A percentile compares a stretch with the other conserved stretches of the same genome.
Conservation (phyloP, 2,888 invertebrate species). For the Meliscaeva auricollis region DNA sequence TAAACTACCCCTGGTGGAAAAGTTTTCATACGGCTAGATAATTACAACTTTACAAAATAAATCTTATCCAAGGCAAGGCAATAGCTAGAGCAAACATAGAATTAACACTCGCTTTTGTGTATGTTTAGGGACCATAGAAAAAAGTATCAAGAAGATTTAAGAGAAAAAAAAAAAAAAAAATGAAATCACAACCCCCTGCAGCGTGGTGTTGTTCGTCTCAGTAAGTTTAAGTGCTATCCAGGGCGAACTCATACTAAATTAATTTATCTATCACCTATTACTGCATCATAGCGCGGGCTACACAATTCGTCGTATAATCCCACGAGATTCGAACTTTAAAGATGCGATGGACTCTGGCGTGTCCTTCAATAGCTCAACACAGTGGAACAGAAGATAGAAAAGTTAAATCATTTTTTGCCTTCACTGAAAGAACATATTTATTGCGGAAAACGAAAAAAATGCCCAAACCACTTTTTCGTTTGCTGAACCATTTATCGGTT, state of each 20-base stretch:
- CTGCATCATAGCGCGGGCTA: constrained; percentile 28
- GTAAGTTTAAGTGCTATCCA: constrained; percentile 66
- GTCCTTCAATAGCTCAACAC: not conserved
- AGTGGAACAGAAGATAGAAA: not conserved
- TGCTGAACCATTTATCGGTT: no score
- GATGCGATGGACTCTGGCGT: not conserved
- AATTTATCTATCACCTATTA: constrained; percentile 61
- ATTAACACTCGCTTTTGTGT: constrained; percentile 45
- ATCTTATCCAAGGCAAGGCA: constrained; percentile 45
- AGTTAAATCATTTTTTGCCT: no score
- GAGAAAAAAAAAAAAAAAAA: constrained; percentile 2
- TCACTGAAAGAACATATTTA: no score
- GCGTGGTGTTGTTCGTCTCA: constrained; percentile 54
- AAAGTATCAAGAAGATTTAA: not conserved
- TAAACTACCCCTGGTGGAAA: constrained; percentile 67
- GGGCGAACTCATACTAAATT: constrained; percentile 63
- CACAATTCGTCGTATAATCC: constrained; percentile 43
- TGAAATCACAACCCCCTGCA: constrained; percentile 23
- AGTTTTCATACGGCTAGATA: constrained; percentile 72
- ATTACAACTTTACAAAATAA: constrained; percentile 70
- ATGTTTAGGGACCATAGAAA: not conserved
- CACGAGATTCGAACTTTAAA: not conserved
- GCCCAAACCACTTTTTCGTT: no score
- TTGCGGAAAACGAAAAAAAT: no score
- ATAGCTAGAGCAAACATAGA: constrained; percentile 34